Evolutionary conservation across 2,888 invertebrate genomes (phyloP).

Genomic region (Chloroclystis v-ata): DNA sequence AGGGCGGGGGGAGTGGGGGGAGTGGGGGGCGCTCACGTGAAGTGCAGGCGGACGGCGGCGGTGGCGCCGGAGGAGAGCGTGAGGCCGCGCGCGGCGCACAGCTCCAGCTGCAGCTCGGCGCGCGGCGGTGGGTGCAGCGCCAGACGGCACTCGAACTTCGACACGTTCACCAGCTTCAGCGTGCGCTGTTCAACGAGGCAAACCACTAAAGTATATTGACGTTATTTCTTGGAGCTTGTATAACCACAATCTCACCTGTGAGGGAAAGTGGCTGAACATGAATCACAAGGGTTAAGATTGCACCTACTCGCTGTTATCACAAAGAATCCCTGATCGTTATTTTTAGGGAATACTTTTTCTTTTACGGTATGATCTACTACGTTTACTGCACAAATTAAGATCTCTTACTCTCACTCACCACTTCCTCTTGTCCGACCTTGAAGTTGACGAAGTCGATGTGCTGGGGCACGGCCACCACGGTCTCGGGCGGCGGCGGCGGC

Average conservation of each 20-base stretch:
- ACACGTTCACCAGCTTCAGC: slow-evolving; percentile 53
- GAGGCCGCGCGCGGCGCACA: slow-evolving; percentile 44
- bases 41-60: slow-evolving; percentile 44
- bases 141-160: slow-evolving; percentile 47
- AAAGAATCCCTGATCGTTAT: too few relatives aligned
- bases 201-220: too few relatives aligned
- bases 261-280: too few relatives aligned
- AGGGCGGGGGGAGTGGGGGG: not conserved
- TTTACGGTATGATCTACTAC: too few relatives aligned
- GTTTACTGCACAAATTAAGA: too few relatives aligned
- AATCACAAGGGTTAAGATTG: too few relatives aligned
- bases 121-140: slow-evolving; percentile 52
- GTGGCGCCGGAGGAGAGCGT: slow-evolving; percentile 51
- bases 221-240: too few relatives aligned
- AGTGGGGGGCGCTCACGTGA: slow-evolving; percentile 23
- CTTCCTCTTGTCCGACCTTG: slow-evolving; percentile 38
- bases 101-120: slow-evolving; percentile 41
- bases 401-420: too few relatives aligned
- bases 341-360: too few relatives aligned
- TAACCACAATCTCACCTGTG: too few relatives aligned
- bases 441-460: slow-evolving; percentile 57
- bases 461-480: slow-evolving; percentile 52
- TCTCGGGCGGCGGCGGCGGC: slow-evolving; percentile 25
- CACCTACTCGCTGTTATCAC: too few relatives aligned
- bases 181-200: slow-evolving; percentile 34